phyloP scores from a whole-genome alignment of 2,113 vertebrate genomes.

The Dicentrarchus labrax region DNA sequence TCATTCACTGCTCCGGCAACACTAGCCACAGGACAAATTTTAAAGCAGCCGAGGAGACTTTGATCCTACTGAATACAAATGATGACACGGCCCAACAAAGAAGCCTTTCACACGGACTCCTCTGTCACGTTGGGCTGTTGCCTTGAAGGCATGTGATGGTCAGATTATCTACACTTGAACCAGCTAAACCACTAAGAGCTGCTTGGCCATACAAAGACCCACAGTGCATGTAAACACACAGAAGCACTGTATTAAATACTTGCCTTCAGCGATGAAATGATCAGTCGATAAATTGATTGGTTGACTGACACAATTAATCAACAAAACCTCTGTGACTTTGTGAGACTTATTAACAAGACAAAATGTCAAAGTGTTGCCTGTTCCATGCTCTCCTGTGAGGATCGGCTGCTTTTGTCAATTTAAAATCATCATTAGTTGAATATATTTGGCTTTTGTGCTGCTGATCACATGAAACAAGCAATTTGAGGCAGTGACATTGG shows the following conservation, averaged over 20 bases:
- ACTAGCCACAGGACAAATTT: conserved; percentile 57
- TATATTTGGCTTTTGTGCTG: neutral
- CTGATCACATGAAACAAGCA: neutral
- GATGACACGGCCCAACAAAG: conserved; percentile 65
- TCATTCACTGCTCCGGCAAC: conserved; percentile 55
- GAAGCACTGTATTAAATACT: neutral
- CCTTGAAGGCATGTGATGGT: conserved; percentile 51
- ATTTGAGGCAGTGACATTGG: neutral
- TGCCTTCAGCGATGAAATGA: neutral
- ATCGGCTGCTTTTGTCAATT: neutral
- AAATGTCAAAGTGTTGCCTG: neutral
- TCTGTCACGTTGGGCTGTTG: conserved; percentile 26
- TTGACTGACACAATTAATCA: neutral
- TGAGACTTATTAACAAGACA: neutral
- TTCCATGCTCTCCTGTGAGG: neutral
- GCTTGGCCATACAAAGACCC: neutral
- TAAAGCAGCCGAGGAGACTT: conserved; percentile 57
- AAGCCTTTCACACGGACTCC: conserved; percentile 50
- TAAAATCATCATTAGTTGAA: neutral
- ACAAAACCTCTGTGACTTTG: neutral
- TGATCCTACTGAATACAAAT: conserved; percentile 77
- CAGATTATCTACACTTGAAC: conserved; percentile 52
- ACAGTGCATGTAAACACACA: neutral
- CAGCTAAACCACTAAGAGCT: conserved; percentile 32
- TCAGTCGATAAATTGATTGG: neutral